phyloP scores from a whole-genome alignment of 2,797 vertebrate species.

The Myripristis murdjan region DNA sequence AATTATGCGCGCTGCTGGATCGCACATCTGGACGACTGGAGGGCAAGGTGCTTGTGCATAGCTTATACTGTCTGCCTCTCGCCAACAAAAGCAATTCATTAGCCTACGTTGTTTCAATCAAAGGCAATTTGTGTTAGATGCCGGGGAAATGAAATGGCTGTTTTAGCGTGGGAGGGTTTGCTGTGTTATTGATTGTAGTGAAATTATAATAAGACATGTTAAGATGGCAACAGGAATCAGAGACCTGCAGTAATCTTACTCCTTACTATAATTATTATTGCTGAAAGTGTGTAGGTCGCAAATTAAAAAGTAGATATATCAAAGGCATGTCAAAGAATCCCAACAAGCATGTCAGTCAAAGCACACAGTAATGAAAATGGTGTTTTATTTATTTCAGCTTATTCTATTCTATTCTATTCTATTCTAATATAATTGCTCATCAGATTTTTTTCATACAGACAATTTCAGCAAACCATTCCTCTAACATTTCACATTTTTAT shows the following conservation, averaged over 20 bases:
- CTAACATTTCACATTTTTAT: conserved; percentile 36
- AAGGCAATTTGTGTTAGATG: conserved; percentile 69
- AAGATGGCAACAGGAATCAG: conserved; percentile 36
- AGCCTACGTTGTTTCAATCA: conserved; percentile 77
- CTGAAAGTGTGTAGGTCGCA: conserved; percentile 3
- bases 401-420: background rate
- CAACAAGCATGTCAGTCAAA: background rate
- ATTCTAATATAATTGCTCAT: background rate
- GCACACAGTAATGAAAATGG: background rate
- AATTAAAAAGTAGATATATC: background rate
- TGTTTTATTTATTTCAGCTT: too few relatives aligned
- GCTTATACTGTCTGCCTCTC: conserved; percentile 55
- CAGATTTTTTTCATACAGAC: background rate
- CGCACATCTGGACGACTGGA: conserved; percentile 77
- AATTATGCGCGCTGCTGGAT: conserved; percentile 71
- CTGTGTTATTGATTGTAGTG: conserved; percentile 60
- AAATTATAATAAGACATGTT: conserved; percentile 42
- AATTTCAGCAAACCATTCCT: conserved; percentile 11
- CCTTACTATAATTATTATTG: conserved; percentile 9
- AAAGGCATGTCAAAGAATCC: background rate
- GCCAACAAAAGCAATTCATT: conserved; percentile 75
- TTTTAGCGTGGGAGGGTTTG: conserved; percentile 56
- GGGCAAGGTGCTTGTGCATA: conserved; percentile 64
- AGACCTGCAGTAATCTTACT: conserved; percentile 37
- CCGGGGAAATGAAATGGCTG: conserved; percentile 57